Percentiles rank a stretch among this genome's conserved stretches.
Conservation (phyloP, 2,888 invertebrate genomes). For the Ophioninae sp. region DNA sequence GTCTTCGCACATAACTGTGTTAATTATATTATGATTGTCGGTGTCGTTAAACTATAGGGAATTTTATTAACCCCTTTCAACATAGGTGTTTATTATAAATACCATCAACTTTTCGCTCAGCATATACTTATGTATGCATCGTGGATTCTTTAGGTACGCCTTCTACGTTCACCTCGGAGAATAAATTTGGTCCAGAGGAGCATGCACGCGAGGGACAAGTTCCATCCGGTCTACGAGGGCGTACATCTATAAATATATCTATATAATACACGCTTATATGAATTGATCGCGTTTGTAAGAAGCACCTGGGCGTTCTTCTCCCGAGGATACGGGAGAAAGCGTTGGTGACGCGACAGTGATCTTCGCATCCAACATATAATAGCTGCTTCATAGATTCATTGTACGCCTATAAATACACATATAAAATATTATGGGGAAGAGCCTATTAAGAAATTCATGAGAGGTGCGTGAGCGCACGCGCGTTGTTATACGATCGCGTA, state of each 20-base stretch:
- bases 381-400: constrained; percentile 68
- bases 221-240: constrained; percentile 49
- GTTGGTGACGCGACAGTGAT: constrained; percentile 35
- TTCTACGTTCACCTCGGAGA: constrained; percentile 44
- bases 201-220: constrained; percentile 21
- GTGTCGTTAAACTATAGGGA: no score
- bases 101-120: background rate
- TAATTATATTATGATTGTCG: no score
- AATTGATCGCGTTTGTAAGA: constrained; percentile 33
- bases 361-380: constrained; percentile 57
- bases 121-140: constrained; percentile 7
- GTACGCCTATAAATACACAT: constrained; percentile 32
- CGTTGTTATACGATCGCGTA: constrained; percentile 23
- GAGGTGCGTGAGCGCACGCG: constrained; percentile 58
- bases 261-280: background rate
- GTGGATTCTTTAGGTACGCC: constrained; percentile 17
- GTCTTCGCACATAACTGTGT: no score
- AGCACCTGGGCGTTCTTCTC: constrained; percentile 61
- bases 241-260: constrained; percentile 12
- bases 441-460: constrained; percentile 70
- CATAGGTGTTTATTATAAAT: no score
- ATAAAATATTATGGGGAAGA: constrained; percentile 24
- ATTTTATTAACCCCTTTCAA: no score
- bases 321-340: constrained; percentile 15
- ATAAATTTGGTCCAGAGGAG: constrained; percentile 45